Evolutionary conservation across 2,888 invertebrate species (phyloP).

Genomic region (Camptogramma bilineatum): DNA sequence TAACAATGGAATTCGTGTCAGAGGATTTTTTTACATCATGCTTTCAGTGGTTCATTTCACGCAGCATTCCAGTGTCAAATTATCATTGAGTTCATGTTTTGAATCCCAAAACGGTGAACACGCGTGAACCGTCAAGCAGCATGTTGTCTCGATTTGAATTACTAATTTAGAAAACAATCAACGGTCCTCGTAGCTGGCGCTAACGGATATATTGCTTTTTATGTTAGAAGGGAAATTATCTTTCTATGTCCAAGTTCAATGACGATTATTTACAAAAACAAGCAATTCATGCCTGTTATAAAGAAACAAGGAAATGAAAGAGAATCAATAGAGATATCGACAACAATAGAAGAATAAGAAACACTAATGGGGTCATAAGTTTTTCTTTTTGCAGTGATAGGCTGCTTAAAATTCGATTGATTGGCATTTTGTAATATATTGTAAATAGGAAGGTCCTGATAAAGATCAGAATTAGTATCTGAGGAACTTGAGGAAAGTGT

Average conservation of each 20-base stretch:
- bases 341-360: conserved; percentile 2
- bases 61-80: conserved; percentile 37
- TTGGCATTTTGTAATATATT: background rate
- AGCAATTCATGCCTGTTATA: background rate
- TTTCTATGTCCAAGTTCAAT: conserved; percentile 6
- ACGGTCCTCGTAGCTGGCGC: conserved; percentile 41
- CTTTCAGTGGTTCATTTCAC: conserved; percentile 34
- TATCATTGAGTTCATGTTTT: conserved; percentile 42
- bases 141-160: conserved; percentile 51
- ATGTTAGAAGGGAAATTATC: conserved; percentile 11
- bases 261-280: background rate
- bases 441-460: background rate
- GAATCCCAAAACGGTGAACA: conserved; percentile 51
- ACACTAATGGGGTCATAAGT: background rate
- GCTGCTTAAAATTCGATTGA: background rate
- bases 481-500: conserved; percentile 37
- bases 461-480: conserved; percentile 33
- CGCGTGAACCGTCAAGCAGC: conserved; percentile 36
- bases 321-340: background rate
- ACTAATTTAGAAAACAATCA: conserved; percentile 56
- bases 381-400: background rate
- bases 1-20: conserved; percentile 33
- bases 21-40: conserved; percentile 12
- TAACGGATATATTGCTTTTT: conserved; percentile 27
- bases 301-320: conserved; percentile 5